Evolutionary conservation across 1,140 invertebrate species (phyloP).

Genomic region (Neoseiulus cucumeris): DNA sequence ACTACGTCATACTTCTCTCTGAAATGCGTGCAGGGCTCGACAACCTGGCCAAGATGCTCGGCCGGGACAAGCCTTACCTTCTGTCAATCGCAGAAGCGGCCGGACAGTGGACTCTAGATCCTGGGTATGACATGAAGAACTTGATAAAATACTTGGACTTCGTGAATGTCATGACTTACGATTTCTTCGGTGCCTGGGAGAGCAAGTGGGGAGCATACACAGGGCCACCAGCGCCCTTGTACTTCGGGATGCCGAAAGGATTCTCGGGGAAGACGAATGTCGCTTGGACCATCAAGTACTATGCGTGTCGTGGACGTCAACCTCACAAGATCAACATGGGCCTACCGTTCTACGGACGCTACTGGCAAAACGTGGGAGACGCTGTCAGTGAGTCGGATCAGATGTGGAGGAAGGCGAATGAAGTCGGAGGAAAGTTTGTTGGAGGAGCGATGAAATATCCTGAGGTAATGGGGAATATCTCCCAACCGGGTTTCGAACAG

Average conservation of each 20-base stretch:
- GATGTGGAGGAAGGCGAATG: slow-evolving; percentile 22
- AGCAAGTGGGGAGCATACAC: slow-evolving; percentile 24
- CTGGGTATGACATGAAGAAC: slow-evolving; percentile 21
- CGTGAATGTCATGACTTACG: slow-evolving; percentile 25
- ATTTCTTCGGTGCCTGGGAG: slow-evolving; percentile 21
- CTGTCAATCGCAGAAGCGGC: slow-evolving; percentile 20
- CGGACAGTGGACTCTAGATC: slow-evolving; percentile 24
- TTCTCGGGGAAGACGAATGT: slow-evolving; percentile 25
- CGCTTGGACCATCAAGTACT: slow-evolving; percentile 24
- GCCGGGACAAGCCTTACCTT: no score
- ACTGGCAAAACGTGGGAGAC: slow-evolving; percentile 24
- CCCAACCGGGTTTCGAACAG: not conserved
- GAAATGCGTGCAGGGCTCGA: slow-evolving; percentile 10
- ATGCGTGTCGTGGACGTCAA: slow-evolving; percentile 19
- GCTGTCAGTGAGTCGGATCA: slow-evolving; percentile 21
- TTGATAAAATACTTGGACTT: slow-evolving; percentile 22
- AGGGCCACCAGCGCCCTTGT: slow-evolving; percentile 22
- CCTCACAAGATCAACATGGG: slow-evolving; percentile 24
- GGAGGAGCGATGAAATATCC: no score
- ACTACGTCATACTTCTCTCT: slow-evolving; percentile 16
- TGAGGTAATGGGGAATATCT: no score
- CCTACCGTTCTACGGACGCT: slow-evolving; percentile 24
- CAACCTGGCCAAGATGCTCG: not conserved
- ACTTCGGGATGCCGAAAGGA: slow-evolving; percentile 22
- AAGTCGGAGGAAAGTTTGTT: not conserved